Evolutionary conservation across 2,888 invertebrate species (phyloP), one percentile per base, ranked within the genome.

Genomic region (Baronia brevicornis): DNA sequence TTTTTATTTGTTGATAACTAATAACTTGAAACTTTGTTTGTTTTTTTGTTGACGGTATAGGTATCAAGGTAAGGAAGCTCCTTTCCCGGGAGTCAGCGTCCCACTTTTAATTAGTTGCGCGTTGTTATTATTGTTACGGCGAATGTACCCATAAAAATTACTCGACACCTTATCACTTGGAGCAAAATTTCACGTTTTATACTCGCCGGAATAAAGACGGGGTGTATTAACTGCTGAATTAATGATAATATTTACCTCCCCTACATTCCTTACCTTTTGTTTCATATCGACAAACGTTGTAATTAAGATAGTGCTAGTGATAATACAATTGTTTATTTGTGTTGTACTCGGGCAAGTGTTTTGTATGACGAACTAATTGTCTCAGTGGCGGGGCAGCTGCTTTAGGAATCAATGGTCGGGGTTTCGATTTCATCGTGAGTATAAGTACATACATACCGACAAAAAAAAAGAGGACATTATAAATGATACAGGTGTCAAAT

Each of bases 81-180:
- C 54, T 43, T 45, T 46, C 57, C 60, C 54, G 42, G 37, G 56
- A 59, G 66, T 60, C 63, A 55, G 56, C 61, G 65, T 64, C 59
- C 64, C 65, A 60, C 64, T 67, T 77, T 71, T 82, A 80, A 82
- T 80, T 79, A 80, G 74, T 78, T 71, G 68, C 65, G 54, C 73
- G 73, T 70, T 77, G 69, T 69, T 79, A 70, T 79, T 77, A 73
- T 78, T 75, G 69, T 74, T 66, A 71, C 62, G 49, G 61, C 54
- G 63, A 75, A 67, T 63, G 62, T 62, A 64, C 55, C 49, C 56
- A 59, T 73, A 73, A 77, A 74, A 74, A 74, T 71, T 73, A 69
- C 60, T 61, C 57, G 48, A 46, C 58, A 51, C 51, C 65, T 69
- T 68, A 71, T 62, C 67, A 63, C 60, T 56, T 53, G 45, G 52